Conservation (phyloP, 2,113 vertebrate genomes). For the Phodopus roborovskii region DNA sequence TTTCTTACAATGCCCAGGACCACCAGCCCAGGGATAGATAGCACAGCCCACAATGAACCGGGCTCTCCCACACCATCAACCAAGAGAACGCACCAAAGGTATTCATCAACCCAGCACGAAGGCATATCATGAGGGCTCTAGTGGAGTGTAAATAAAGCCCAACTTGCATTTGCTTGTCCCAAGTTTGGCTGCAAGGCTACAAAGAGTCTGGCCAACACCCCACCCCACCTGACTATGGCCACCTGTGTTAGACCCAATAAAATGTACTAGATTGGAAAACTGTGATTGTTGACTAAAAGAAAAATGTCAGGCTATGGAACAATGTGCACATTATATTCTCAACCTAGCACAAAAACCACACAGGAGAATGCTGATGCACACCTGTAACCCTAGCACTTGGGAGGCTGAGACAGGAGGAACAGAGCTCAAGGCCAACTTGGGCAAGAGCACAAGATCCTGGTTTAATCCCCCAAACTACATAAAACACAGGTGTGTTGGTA, state of each 20-base stretch:
- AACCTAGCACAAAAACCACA: neutral
- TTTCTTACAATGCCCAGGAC: no score
- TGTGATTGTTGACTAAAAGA: neutral
- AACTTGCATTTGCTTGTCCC: neutral
- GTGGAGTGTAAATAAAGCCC: neutral
- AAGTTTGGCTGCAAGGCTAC: neutral
- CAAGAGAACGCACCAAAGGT: neutral
- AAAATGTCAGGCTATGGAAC: neutral
- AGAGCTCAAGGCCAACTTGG: neutral
- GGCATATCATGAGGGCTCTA: neutral
- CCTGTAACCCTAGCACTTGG: neutral
- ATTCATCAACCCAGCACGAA: neutral
- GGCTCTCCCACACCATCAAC: neutral
- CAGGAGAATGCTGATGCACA: neutral
- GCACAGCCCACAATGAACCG: neutral
- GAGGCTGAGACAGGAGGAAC: no score
- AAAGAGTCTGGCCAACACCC: accelerated
- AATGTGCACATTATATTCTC: neutral
- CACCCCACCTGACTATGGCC: neutral
- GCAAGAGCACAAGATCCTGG: neutral
- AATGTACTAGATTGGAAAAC: neutral
- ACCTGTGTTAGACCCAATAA: neutral
- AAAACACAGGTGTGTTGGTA: neutral
- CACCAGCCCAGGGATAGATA: neutral
- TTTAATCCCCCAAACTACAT: neutral